Conservation (phyloP, 2,797 vertebrate genomes). For the Liparis tanakae region DNA sequence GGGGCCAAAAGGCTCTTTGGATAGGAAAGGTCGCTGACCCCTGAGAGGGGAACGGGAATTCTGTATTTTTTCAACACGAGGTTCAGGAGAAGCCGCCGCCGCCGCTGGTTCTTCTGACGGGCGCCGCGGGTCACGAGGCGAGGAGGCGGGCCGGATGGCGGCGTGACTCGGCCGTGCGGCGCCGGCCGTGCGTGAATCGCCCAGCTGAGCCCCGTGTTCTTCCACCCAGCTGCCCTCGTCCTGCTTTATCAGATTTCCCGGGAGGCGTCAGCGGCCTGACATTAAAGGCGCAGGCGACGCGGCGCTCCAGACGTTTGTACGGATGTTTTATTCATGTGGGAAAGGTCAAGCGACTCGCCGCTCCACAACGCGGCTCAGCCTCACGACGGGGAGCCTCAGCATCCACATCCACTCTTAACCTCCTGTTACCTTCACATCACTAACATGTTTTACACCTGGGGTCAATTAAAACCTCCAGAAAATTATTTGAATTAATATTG, state of each 20-base stretch:
- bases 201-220: conserved; percentile 58
- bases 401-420: too few species aligned
- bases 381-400: conserved; percentile 10
- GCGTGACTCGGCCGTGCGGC: conserved; percentile 25
- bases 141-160: conserved; percentile 17
- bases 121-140: not conserved
- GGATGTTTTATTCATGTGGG: conserved; percentile 30
- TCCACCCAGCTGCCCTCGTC: conserved; percentile 47
- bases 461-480: too few species aligned
- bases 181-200: conserved; percentile 50
- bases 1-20: too few species aligned
- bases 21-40: too few species aligned
- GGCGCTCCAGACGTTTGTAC: conserved; percentile 13
- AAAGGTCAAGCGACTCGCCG: conserved; percentile 30
- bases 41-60: not conserved
- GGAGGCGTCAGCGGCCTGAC: conserved; percentile 21
- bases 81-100: not conserved
- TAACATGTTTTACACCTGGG: too few species aligned
- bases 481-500: too few species aligned
- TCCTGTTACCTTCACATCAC: too few species aligned
- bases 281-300: conserved; percentile 37
- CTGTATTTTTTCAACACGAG: not conserved
- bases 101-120: not conserved
- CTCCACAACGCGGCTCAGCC: conserved; percentile 17
- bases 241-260: conserved; percentile 46